Evolutionary conservation across 2,113 vertebrate genomes (phyloP).

Genomic region (Physeter macrocephalus): DNA sequence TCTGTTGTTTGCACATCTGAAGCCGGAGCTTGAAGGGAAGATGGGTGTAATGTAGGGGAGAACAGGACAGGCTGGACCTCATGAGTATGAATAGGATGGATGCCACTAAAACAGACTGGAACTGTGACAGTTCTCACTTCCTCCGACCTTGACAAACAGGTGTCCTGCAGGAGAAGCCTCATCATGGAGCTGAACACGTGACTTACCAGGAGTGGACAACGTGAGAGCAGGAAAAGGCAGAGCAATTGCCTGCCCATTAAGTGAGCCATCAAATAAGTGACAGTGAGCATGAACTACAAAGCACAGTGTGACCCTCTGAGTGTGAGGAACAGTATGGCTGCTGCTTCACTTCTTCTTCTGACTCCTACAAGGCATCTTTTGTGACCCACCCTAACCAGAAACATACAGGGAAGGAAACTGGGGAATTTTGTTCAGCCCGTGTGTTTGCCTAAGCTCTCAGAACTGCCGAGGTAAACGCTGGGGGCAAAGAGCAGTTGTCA

Average conservation of each 20-base stretch:
- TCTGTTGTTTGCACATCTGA: not conserved
- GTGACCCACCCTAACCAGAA: not conserved
- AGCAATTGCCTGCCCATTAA: not conserved
- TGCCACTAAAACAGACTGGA: not conserved
- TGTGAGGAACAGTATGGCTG: not conserved
- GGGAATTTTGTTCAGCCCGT: not conserved
- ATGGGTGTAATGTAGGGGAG: not conserved
- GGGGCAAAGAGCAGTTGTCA: conserved; percentile 39
- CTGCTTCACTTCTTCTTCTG: not conserved
- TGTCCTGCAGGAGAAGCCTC: not conserved
- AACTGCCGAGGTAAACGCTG: conserved; percentile 26
- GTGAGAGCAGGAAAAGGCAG: not conserved
- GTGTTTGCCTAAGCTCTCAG: conserved; percentile 36
- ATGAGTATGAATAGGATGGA: not conserved
- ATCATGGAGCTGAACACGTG: not conserved
- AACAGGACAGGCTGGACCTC: not conserved
- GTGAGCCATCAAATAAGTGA: not conserved
- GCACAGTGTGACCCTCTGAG: not conserved
- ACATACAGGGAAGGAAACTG: not conserved
- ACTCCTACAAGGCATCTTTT: not conserved
- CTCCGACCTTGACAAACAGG: not conserved
- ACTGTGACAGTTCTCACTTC: not conserved
- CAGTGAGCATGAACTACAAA: not conserved
- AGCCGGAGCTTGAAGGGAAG: not conserved
- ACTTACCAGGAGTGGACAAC: not conserved